Percentiles rank a stretch among this genome's conserved stretches.
These are phyloP conservation scores for Cantharis rufa DNA, from an alignment of 2,888 invertebrate genomes.

Conservation along the genomic window DNA sequence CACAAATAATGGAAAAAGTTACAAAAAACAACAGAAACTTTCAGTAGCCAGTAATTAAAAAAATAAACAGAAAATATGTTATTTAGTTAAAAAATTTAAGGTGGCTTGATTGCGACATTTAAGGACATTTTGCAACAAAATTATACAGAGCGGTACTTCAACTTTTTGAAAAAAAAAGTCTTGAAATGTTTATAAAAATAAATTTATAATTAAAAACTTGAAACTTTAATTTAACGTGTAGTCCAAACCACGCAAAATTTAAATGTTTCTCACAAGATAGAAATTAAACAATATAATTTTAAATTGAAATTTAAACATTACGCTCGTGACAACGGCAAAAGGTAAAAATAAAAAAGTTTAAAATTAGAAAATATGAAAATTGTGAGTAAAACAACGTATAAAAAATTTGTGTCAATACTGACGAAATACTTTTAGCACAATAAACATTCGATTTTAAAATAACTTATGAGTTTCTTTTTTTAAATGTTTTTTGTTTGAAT, in stretches of 20 bases:
- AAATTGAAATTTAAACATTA: not conserved
- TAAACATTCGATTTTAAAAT: not conserved
- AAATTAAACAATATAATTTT: too few species aligned
- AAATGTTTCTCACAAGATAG: too few species aligned
- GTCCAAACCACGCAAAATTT: too few species aligned
- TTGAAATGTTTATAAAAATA: too few species aligned
- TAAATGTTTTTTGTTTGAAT: not conserved
- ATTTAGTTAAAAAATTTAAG: not conserved
- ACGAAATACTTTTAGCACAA: not conserved
- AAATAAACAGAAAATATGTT: not conserved
- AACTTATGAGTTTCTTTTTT: not conserved
- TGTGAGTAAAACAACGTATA: not conserved
- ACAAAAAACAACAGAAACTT: not conserved
- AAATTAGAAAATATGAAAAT: not conserved
- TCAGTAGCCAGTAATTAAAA: not conserved
- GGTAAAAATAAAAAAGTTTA: not conserved
- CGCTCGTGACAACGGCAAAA: not conserved
- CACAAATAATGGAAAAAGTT: not conserved
- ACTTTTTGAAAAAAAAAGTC: not conserved
- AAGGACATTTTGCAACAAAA: not conserved
- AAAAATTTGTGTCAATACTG: slow-evolving; percentile 1
- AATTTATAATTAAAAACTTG: too few species aligned
- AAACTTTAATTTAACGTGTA: too few species aligned
- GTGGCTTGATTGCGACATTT: not conserved
- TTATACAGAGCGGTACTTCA: too few species aligned